Evolutionary conservation across 53 echinoderm and acorn worm genomes (phyloP).

Genomic region (Crossaster papposus): DNA sequence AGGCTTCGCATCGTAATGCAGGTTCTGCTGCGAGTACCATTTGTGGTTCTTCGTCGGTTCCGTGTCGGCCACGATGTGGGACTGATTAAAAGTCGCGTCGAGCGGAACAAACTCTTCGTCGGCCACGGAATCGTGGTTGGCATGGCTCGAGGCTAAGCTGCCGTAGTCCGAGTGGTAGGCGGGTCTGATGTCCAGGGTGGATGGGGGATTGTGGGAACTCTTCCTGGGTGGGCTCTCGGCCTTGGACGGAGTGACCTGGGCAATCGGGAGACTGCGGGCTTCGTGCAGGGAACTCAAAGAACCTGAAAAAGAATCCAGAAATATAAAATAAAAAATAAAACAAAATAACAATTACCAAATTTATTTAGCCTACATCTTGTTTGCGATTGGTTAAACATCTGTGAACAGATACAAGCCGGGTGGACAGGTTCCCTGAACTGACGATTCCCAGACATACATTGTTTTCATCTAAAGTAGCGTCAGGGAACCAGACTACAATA

Average conservation of each 20-base stretch:
- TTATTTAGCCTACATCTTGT: no score
- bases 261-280: conserved; percentile 55
- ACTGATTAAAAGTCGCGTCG: conserved; percentile 34
- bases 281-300: conserved; percentile 30
- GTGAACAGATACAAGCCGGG: no score
- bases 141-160: neutral
- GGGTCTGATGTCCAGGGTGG: conserved; percentile 16
- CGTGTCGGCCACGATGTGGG: conserved; percentile 9
- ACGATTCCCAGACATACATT: no score
- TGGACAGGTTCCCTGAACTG: no score
- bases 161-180: conserved; percentile 5
- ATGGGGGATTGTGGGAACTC: conserved; percentile 10
- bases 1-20: neutral
- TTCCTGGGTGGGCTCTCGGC: conserved; percentile 40
- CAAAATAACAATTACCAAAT: no score
- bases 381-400: no score
- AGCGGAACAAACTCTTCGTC: conserved; percentile 23
- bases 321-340: no score
- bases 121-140: neutral
- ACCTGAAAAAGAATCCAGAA: neutral
- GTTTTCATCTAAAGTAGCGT: no score
- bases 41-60: conserved; percentile 4
- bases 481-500: no score
- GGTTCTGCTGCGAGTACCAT: neutral
- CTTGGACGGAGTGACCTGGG: conserved; percentile 59